Evolutionary conservation across 1,140 invertebrate genomes (phyloP).

Genomic region (Agrypnia vestita): DNA sequence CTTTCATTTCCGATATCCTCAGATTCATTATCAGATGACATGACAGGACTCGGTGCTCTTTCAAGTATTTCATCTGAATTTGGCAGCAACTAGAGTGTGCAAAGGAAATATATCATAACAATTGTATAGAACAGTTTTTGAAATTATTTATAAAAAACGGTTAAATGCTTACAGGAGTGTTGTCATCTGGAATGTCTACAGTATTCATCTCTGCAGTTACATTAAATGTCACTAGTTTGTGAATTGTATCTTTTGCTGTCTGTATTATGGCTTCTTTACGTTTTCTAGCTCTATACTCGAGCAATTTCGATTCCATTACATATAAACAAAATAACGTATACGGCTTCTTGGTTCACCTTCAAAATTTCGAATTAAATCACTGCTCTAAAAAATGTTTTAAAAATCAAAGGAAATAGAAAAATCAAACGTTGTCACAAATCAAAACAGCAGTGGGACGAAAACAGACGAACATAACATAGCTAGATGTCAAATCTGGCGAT

Average conservation of each 20-base stretch:
- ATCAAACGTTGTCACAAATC: background rate
- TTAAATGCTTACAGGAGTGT: constrained; percentile 41
- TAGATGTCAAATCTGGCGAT: no score
- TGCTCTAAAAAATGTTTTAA: background rate
- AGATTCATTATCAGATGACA: constrained; percentile 38
- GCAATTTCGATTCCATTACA: constrained; percentile 69
- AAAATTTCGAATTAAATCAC: background rate
- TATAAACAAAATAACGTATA: background rate
- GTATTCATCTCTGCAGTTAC: constrained; percentile 40
- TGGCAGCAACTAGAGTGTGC: constrained; percentile 31
- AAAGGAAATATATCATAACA: background rate
- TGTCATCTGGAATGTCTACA: constrained; percentile 47
- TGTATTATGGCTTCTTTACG: constrained; percentile 66
- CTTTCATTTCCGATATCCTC: constrained; percentile 44
- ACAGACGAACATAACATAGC: no score
- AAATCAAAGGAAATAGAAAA: background rate
- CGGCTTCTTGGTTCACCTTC: background rate
- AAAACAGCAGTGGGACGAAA: no score
- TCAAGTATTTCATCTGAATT: constrained; percentile 20
- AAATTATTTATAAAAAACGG: background rate
- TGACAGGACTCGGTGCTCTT: constrained; percentile 36
- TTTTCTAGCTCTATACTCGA: constrained; percentile 67
- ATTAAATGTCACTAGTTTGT: constrained; percentile 43
- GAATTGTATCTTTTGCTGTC: constrained; percentile 64
- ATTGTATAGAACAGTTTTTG: background rate